Percentiles rank a stretch among this genome's conserved stretches.
phyloP scores from a whole-genome alignment of 1,140 invertebrate species.

The Plectus sambesii region DNA sequence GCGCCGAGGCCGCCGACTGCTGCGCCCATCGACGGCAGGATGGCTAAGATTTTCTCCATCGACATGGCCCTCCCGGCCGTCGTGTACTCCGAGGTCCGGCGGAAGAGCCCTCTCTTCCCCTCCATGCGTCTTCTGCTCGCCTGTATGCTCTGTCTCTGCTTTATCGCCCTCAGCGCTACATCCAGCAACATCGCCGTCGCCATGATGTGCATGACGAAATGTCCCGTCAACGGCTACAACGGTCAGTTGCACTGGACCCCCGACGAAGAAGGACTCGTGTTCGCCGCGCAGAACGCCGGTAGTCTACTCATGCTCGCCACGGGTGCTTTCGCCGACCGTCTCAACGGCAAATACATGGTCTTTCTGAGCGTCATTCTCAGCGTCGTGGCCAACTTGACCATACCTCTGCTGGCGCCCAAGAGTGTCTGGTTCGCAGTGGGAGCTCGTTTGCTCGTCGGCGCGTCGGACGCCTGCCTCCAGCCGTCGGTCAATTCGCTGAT shows the following conservation, averaged over 20 bases:
- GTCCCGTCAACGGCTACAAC: conserved; percentile 38
- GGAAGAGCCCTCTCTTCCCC: conserved; percentile 39
- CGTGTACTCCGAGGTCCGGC: too few species aligned
- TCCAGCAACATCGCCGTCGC: conserved; percentile 44
- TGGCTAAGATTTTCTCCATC: too few species aligned
- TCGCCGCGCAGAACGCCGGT: conserved; percentile 44
- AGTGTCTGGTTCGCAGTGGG: conserved; percentile 38
- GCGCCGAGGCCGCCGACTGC: too few species aligned
- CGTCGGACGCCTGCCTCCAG: conserved; percentile 40
- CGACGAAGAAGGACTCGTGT: conserved; percentile 40
- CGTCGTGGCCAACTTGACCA: conserved; percentile 33
- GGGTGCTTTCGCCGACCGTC: conserved; percentile 35
- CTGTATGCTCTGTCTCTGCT: conserved; percentile 39
- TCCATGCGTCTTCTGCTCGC: conserved; percentile 41
- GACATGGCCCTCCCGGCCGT: too few species aligned
- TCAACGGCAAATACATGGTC: conserved; percentile 45
- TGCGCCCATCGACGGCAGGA: too few species aligned
- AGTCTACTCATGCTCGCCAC: conserved; percentile 40
- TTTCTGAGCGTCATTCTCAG: conserved; percentile 30
- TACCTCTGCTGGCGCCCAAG: conserved; percentile 34
- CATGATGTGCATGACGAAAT: conserved; percentile 44
- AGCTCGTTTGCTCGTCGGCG: conserved; percentile 34
- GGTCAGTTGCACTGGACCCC: conserved; percentile 39
- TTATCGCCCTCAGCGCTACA: conserved; percentile 40
- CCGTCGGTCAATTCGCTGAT: conserved; percentile 42